A percentile compares a stretch with the other conserved stretches of the same genome.
Conservation (phyloP, 1,140 invertebrate species). For the Meloidogyne hapla region DNA sequence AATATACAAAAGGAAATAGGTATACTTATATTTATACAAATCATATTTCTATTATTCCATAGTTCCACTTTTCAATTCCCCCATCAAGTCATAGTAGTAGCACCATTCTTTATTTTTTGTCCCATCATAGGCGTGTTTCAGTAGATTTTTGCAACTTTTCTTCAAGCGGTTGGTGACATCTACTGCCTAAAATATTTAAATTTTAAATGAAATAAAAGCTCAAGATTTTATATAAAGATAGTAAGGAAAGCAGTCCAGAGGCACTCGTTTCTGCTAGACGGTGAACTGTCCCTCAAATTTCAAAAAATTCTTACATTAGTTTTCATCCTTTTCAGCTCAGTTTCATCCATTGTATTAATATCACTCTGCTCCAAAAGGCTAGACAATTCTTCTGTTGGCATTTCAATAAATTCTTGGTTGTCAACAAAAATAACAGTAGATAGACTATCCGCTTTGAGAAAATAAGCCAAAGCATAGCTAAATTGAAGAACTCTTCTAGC, state of each 20-base stretch:
- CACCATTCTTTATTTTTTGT: neutral
- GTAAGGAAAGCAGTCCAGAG: too few relatives aligned
- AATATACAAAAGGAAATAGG: too few relatives aligned
- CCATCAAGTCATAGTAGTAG: neutral
- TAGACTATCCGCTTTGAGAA: slow-evolving; percentile 89
- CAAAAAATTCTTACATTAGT: neutral
- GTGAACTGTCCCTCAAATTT: too few relatives aligned
- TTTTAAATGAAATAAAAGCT: neutral
- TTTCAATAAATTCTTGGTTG: slow-evolving; percentile 95
- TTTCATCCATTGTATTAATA: neutral
- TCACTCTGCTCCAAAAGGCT: slow-evolving; percentile 81
- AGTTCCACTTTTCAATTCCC: neutral
- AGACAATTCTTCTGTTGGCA: slow-evolving; percentile 89
- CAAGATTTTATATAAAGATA: too few relatives aligned
- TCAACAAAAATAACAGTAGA: slow-evolving; percentile 98
- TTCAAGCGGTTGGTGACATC: neutral
- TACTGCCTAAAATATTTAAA: neutral
- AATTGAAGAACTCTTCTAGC: slow-evolving; percentile 97
- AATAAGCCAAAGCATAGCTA: slow-evolving; percentile 98
- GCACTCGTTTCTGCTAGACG: too few relatives aligned
- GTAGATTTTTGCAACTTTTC: neutral
- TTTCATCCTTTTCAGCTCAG: neutral
- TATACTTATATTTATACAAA: neutral
- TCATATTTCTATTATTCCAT: neutral
- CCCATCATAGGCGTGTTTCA: neutral